Percentiles rank a stretch among this genome's conserved stretches.
Conservation (phyloP, 2,797 vertebrate species). For the Brachymystax lenok region DNA sequence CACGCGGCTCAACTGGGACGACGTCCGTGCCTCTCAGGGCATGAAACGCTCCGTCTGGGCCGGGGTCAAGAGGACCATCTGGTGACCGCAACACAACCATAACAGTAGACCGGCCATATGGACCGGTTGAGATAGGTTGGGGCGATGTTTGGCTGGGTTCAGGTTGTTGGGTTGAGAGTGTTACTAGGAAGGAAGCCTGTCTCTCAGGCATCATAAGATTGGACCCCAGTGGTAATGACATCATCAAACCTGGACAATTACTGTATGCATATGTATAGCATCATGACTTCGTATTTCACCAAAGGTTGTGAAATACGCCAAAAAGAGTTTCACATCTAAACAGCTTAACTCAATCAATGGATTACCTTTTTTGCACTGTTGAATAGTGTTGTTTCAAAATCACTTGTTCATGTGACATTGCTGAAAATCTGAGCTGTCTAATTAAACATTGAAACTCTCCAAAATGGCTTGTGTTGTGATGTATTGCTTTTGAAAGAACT, state of each 20-base stretch:
- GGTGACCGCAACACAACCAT: conserved; percentile 59
- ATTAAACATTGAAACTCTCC: neutral
- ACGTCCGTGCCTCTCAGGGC: conserved; percentile 82
- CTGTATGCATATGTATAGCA: neutral
- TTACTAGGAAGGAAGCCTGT: neutral
- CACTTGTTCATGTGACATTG: neutral
- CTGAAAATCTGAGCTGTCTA: neutral
- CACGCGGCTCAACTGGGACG: conserved; percentile 82
- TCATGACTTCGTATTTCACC: neutral
- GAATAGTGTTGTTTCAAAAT: neutral
- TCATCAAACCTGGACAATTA: neutral
- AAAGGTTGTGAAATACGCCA: neutral
- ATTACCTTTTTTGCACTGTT: neutral
- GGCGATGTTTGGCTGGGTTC: neutral
- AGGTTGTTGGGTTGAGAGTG: neutral
- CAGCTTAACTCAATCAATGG: neutral
- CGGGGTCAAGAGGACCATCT: conserved; percentile 76
- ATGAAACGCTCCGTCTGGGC: conserved; percentile 82
- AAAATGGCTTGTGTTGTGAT: neutral
- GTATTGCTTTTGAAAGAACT: neutral
- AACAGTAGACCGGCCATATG: neutral
- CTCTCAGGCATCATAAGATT: neutral
- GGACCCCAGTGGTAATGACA: neutral
- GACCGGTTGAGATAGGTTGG: neutral
- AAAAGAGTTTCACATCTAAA: too few relatives aligned